These are phyloP conservation scores for Acanthosepion lycidas DNA, from an alignment of 2,888 invertebrate genomes.

Conservation along the genomic window DNA sequence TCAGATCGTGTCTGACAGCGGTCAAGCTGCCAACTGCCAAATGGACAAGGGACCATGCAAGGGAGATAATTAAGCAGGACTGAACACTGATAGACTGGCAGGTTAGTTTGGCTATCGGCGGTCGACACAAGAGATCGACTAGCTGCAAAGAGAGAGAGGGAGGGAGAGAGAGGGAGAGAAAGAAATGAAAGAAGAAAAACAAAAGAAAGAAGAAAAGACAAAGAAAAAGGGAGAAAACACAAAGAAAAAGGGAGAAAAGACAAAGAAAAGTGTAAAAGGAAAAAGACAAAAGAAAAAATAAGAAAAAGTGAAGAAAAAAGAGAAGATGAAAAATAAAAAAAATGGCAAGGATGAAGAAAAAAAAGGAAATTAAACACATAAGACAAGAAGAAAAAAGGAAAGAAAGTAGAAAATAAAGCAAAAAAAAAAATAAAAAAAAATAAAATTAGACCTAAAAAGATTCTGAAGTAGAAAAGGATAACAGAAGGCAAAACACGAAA, in stretches of 20 bases:
- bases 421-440: neutral
- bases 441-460: too few relatives aligned
- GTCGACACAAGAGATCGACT: neutral
- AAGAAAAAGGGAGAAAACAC: neutral
- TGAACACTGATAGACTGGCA: neutral
- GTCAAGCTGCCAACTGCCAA: neutral
- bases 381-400: neutral
- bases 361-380: neutral
- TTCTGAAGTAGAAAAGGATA: too few relatives aligned
- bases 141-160: neutral
- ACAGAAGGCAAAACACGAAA: too few relatives aligned
- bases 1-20: conserved; percentile 33
- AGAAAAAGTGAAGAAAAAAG: neutral
- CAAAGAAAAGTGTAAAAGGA: neutral
- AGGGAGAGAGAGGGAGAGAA: neutral
- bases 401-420: neutral
- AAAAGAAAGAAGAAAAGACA: neutral
- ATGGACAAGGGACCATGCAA: neutral
- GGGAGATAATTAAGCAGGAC: neutral
- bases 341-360: neutral
- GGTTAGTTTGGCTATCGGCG: neutral
- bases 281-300: neutral
- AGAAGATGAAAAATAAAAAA: neutral
- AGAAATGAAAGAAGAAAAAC: neutral
- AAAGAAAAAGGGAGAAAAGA: neutral